phyloP scores from a whole-genome alignment of 2,797 vertebrate species.

The Cephalopachus bancanus region DNA sequence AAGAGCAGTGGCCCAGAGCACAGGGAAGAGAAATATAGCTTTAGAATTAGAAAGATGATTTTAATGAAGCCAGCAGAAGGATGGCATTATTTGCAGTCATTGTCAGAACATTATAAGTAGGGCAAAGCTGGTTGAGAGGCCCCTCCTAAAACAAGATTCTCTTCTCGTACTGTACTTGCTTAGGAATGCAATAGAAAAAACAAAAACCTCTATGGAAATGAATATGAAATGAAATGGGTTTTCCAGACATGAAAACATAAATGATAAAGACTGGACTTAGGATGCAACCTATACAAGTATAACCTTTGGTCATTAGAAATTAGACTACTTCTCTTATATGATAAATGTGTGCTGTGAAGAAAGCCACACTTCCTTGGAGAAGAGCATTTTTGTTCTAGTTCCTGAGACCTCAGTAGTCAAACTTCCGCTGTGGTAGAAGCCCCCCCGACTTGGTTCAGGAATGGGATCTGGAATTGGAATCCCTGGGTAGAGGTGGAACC shows the following conservation, averaged over 20 bases:
- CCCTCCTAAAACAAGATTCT: constrained; percentile 8
- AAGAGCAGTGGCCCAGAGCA: constrained; percentile 61
- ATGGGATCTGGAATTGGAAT: not conserved
- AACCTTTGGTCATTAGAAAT: constrained; percentile 54
- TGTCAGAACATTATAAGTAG: constrained; percentile 66
- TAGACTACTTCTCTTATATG: constrained; percentile 29
- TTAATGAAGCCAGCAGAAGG: constrained; percentile 65
- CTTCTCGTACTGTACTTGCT: constrained; percentile 48
- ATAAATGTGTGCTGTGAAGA: constrained; percentile 39
- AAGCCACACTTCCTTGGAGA: not conserved
- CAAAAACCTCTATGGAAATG: not conserved
- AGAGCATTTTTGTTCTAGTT: not conserved
- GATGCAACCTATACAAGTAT: constrained; percentile 29
- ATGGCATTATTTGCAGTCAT: constrained; percentile 20
- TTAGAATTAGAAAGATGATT: constrained; percentile 60
- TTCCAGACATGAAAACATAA: not conserved
- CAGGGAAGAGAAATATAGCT: constrained; percentile 33
- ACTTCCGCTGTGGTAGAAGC: constrained; percentile 8
- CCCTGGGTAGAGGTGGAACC: not conserved
- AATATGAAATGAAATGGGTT: constrained; percentile 49
- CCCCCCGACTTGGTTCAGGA: not conserved
- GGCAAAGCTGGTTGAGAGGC: constrained; percentile 55
- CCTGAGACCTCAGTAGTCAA: not conserved
- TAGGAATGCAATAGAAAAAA: constrained; percentile 23
- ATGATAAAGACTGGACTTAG: not conserved